Evolutionary conservation across 2,888 invertebrate species (phyloP), one percentile per base, ranked within the genome.

Genomic region (Drosophila histrio): DNA sequence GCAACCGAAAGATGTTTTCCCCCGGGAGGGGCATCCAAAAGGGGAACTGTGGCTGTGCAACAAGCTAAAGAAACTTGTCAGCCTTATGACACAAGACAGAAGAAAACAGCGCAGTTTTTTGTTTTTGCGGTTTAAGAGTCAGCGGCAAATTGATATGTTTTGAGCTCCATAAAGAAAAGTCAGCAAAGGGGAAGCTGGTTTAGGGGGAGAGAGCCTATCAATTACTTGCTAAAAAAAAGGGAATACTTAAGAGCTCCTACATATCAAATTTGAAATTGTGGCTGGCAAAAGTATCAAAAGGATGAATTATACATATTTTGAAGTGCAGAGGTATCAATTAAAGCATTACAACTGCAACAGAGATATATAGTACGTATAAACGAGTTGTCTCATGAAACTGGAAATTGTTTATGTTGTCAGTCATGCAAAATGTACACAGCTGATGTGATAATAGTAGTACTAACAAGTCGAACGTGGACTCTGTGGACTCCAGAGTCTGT

Each of bases 41-140:
- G 39, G 21, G 41, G 22, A 41, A 32, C 36, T 38, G 6, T 19
- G 15, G 17, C 13, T 34, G 46, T 22, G 34, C 34, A 38, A 47
- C 49, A 38, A 41, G 59, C 44, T 30, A 41, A 68, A 72, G 50
- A 83, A 79, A 80, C 81, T 67, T 86, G 81, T 80, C 79, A 78
- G 64, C 26, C 32, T 61, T 70, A 61, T 76, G 72, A 71, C 72
- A 76, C 30, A 26, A 69, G 76, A 39, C 70, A 24, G 17, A 39
- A 36, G 26, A 30, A 53, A 71, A 46, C 70, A 49, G 13, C 70
- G 50, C 21, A 22, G 17, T 21, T 26, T 56, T 34, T 54, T 34
- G 13, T 44, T 21, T 60, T 75, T 61, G 43, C 41, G 65, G 72
- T 76, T 76, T 50, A 53, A 53, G 43, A 32, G 75, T 70, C 70